phyloP scores from a whole-genome alignment of 2,797 vertebrate genomes.

The Sebastolobus alascanus region DNA sequence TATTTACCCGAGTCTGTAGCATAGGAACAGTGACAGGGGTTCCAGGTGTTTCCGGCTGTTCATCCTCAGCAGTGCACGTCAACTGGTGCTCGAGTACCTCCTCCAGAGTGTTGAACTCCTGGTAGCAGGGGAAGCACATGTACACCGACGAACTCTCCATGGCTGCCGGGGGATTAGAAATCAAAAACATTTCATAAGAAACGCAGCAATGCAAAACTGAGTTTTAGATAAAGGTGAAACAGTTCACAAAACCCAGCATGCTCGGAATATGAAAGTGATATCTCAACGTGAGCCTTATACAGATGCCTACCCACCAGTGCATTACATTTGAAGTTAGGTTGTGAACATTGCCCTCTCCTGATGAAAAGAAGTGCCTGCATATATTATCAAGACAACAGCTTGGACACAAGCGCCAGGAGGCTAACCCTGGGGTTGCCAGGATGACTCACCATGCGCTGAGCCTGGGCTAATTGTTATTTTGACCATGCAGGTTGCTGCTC shows the following conservation, averaged over 20 bases:
- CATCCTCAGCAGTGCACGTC: slow-evolving; percentile 85
- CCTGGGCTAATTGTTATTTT: slow-evolving; percentile 75
- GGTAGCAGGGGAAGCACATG: slow-evolving; percentile 90
- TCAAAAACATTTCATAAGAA: slow-evolving; percentile 59
- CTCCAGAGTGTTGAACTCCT: slow-evolving; percentile 87
- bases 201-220: slow-evolving; percentile 51
- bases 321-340: slow-evolving; percentile 57
- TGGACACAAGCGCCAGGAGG: slow-evolving; percentile 60
- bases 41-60: slow-evolving; percentile 60
- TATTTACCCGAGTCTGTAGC: slow-evolving; percentile 73
- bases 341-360: slow-evolving; percentile 83
- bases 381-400: slow-evolving; percentile 65
- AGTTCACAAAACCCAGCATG: slow-evolving; percentile 55
- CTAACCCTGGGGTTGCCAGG: slow-evolving; percentile 65
- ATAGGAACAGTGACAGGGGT: slow-evolving; percentile 53
- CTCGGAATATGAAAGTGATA: slow-evolving; percentile 56
- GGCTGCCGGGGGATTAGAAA: slow-evolving; percentile 58
- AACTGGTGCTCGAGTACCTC: slow-evolving; percentile 88
- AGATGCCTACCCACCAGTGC: slow-evolving; percentile 39
- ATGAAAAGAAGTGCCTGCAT: slow-evolving; percentile 74
- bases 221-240: slow-evolving; percentile 57
- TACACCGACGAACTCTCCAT: slow-evolving; percentile 87
- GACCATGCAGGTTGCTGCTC: slow-evolving; percentile 69
- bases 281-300: slow-evolving; percentile 36
- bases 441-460: slow-evolving; percentile 75